These are phyloP conservation scores for Dromiciops gliroides DNA, from an alignment of 2,113 vertebrate species.

Conservation along the genomic window DNA sequence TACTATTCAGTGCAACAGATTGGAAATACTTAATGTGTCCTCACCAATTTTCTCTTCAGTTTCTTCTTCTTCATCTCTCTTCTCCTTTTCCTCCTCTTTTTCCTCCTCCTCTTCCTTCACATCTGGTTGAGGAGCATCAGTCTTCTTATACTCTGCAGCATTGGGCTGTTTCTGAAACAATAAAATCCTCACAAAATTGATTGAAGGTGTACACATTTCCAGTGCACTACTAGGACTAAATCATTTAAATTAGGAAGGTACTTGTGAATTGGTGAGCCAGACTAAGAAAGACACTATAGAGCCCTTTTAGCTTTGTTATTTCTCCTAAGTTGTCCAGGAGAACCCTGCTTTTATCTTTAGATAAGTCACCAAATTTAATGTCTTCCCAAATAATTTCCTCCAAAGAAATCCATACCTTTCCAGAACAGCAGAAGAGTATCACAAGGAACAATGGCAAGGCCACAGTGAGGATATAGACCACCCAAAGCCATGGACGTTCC, in stretches of 20 bases:
- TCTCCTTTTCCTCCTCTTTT: constrained; percentile 85
- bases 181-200: background rate
- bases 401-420: constrained; percentile 87
- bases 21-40: constrained; percentile 16
- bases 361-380: background rate
- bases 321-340: background rate
- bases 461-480: constrained; percentile 95
- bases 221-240: background rate
- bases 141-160: constrained; percentile 95
- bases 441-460: constrained; percentile 94
- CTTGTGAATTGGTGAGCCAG: background rate
- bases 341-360: background rate
- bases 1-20: background rate
- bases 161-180: constrained; percentile 90
- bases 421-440: constrained; percentile 97
- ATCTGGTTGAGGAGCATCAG: constrained; percentile 96
- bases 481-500: constrained; percentile 97
- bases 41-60: constrained; percentile 87
- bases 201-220: constrained; percentile 1
- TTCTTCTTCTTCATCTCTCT: constrained; percentile 83
- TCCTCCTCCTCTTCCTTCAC: constrained; percentile 90
- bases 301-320: background rate
- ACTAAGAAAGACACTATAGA: too few relatives aligned
- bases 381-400: background rate
- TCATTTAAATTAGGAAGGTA: background rate